Evolutionary conservation across 2,888 invertebrate genomes (phyloP).

Genomic region (Cryptophagus acutangulus): DNA sequence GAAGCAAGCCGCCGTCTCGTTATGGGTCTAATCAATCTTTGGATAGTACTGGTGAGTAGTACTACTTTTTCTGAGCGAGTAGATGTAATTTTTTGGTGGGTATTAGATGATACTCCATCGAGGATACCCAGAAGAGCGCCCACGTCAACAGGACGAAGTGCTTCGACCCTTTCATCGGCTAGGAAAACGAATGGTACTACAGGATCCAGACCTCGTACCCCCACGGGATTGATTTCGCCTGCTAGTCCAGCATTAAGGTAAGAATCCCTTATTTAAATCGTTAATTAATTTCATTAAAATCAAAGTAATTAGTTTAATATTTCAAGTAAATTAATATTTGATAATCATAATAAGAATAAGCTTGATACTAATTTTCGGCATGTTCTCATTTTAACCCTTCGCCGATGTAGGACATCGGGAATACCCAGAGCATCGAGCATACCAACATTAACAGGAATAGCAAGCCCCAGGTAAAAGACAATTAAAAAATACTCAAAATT

Average conservation of each 20-base stretch:
- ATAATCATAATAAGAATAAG: too few species aligned
- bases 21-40: constrained; percentile 89
- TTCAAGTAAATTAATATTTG: background rate
- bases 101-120: constrained; percentile 71
- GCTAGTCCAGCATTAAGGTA: constrained; percentile 70
- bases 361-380: constrained; percentile 38
- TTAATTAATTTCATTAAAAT: constrained; percentile 9
- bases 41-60: constrained; percentile 73
- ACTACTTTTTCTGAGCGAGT: too few species aligned
- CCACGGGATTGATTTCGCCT: constrained; percentile 72
- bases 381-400: constrained; percentile 39
- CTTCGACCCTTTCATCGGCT: constrained; percentile 53
- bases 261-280: constrained; percentile 23
- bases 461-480: constrained; percentile 63
- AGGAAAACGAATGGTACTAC: constrained; percentile 49
- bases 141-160: constrained; percentile 53
- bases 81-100: too few species aligned
- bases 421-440: constrained; percentile 88
- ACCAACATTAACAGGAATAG: constrained; percentile 74
- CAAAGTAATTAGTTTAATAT: background rate
- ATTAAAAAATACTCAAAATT: constrained; percentile 19
- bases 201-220: constrained; percentile 68
- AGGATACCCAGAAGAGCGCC: constrained; percentile 73
- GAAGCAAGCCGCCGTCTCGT: constrained; percentile 88
- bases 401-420: constrained; percentile 62